Evolutionary conservation across 2,797 vertebrate genomes (phyloP), one percentile per base, ranked within the genome.

Genomic region (Neosilurus hyrtlii): DNA sequence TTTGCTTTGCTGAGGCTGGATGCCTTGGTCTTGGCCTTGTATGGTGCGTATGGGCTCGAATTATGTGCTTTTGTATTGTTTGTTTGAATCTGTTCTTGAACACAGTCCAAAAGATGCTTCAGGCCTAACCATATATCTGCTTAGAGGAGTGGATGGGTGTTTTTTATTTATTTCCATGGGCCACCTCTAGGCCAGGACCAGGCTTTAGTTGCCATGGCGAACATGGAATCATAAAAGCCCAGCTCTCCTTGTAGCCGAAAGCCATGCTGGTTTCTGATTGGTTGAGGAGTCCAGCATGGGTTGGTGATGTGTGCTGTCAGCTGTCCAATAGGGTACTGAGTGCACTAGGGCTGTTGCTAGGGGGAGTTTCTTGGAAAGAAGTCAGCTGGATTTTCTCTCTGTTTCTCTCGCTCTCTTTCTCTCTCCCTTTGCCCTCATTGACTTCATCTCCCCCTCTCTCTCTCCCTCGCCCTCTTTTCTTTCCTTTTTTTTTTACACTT

Each of bases 151-250:
- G 82, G 84, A 80, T 81, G 67, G 89, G 65, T 79, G 67, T 74
- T 63, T 35, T 76, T 83, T 80, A 84, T 81, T 81, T 43, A 43
- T 43, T 43, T 43, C 4, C 86, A 86, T 81, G 88, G 89, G 89
- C 88, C 88, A 88, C 83, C 88, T 91, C 89, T 88, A 90, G 88
- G 88, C 89, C 88, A 88, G 80, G 89, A 90, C 86, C 88, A 91
- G 90, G 91, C 88, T 91, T 91, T 91, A 93, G 94, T 95, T 95
- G 91, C 93, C 94, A 95, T 94, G 94, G 93, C 91, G 90, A 94
- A 93, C 89, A 91, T 90, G 89, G 91, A 93, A 94, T 93, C 92
- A 90, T 92, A 91, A 93, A 92, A 92, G 93, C 93, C 90, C 89
- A 88, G 87, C 85, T 85, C 72, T 82, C 70, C 51, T 75, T 80